Conservation (phyloP, 2,113 vertebrate genomes). For the Mus spicilegus region DNA sequence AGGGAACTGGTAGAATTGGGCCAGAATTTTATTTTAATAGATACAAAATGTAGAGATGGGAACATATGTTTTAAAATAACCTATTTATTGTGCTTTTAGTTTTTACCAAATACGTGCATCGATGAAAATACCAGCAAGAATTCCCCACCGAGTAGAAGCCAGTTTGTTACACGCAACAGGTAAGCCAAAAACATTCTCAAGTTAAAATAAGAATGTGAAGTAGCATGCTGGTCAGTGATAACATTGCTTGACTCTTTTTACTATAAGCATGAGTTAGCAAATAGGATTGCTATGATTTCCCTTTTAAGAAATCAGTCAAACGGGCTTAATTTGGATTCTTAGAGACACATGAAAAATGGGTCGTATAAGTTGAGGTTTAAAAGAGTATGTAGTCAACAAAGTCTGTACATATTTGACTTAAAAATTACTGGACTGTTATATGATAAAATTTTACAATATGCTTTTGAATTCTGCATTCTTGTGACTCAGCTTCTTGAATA, state of each 20-base stretch:
- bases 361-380: neutral
- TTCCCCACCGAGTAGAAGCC: conserved; percentile 97
- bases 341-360: neutral
- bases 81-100: conserved; percentile 86
- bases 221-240: conserved; percentile 33
- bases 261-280: neutral
- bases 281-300: neutral
- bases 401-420: neutral
- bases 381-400: neutral
- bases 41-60: neutral
- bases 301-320: conserved; percentile 50
- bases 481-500: neutral
- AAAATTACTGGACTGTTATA: neutral
- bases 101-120: conserved; percentile 97
- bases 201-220: conserved; percentile 40
- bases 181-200: conserved; percentile 84
- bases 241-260: conserved; percentile 29
- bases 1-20: neutral
- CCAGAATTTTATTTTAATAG: conserved; percentile 39
- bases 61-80: conserved; percentile 42
- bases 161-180: conserved; percentile 93
- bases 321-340: conserved; percentile 25
- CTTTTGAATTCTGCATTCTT: neutral
- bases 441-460: conserved; percentile 35
- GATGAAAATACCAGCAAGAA: conserved; percentile 95